Base-by-base conservation (phyloP, 2,888 invertebrate species). In the Agriopis leucophaearia region DNA sequence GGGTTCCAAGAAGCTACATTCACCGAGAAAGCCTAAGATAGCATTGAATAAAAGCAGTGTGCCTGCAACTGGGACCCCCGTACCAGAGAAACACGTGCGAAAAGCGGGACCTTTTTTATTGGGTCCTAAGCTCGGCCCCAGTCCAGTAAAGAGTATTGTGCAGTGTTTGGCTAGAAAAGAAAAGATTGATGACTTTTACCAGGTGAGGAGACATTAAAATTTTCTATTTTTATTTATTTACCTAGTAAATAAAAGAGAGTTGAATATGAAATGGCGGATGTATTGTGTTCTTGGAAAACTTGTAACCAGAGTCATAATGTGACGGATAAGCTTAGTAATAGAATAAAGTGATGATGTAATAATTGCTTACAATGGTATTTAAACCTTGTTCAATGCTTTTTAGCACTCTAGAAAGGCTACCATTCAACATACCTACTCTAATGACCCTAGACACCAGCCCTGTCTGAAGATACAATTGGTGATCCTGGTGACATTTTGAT, bases 61-160 rank as follows among this genome's bases (percentile, higher is more conserved):
- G 1, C 95, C 95, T 38, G 77, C 88, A 10, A 82, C 90, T 69
- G 95, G 95, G 0, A 94, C 95, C 10, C 87, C 87, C 18, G 95
- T 95, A 5, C 92, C 94, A 64, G 91, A 94, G 13, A 94, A 94
- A 74, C 85, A 88, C 47, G 92, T 95, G 10, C 95, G 95, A 77
- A 94, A 94, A 79, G 96, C 96, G 72, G 96, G 97, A 0, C 95
- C 96, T 47, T 97, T 95, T 82, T 88, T 96, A 54, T 83, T 97
- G 55, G 97, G 97, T 2, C 96, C 96, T 36, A 94, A 96, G 74
- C 89, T 96, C 40, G 96, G 96, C 0, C 95, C 95, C 8, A 96
- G 96, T 68, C 97, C 97, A 13, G 97, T 97, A 0, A 95, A 96
- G 83, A 96, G 96, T 84, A 96, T 97, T 79, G 95, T 96, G 7